Conservation (phyloP, 2,888 invertebrate genomes). For the Heliconius sara region DNA sequence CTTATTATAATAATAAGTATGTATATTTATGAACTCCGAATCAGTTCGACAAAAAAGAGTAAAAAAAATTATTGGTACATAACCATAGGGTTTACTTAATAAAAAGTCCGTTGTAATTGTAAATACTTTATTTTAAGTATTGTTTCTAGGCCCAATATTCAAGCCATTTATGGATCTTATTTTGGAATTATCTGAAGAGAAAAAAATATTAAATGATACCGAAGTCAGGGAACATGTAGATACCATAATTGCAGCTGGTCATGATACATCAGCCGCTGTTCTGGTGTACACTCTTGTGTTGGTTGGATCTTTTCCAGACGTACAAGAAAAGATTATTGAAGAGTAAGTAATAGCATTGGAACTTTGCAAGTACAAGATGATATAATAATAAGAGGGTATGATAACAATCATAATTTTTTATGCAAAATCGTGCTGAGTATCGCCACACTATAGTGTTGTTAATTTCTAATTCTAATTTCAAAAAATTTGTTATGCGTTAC, state of each 20-base stretch:
- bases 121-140: neutral
- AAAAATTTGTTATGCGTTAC: too few species aligned
- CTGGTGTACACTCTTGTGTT: slow-evolving; percentile 71
- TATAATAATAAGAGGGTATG: too few species aligned
- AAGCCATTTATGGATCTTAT: slow-evolving; percentile 83
- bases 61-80: too few species aligned
- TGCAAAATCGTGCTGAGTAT: too few species aligned
- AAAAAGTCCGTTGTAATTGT: neutral
- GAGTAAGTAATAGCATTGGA: slow-evolving; percentile 62
- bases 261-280: slow-evolving; percentile 76
- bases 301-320: slow-evolving; percentile 71
- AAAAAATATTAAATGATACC: slow-evolving; percentile 69
- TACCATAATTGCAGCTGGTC: slow-evolving; percentile 84
- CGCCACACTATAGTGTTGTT: too few species aligned
- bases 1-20: too few species aligned
- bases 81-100: too few species aligned
- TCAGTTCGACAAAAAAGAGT: too few species aligned
- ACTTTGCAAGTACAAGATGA: too few species aligned
- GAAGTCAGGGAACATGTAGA: slow-evolving; percentile 84
- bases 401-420: too few species aligned
- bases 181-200: slow-evolving; percentile 65
- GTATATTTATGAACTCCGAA: neutral
- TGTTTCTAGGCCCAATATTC: slow-evolving; percentile 64
- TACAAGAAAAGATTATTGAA: slow-evolving; percentile 64
- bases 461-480: too few species aligned